phyloP scores from a whole-genome alignment of 2,113 vertebrate genomes.

The Ceyx margarethae region DNA sequence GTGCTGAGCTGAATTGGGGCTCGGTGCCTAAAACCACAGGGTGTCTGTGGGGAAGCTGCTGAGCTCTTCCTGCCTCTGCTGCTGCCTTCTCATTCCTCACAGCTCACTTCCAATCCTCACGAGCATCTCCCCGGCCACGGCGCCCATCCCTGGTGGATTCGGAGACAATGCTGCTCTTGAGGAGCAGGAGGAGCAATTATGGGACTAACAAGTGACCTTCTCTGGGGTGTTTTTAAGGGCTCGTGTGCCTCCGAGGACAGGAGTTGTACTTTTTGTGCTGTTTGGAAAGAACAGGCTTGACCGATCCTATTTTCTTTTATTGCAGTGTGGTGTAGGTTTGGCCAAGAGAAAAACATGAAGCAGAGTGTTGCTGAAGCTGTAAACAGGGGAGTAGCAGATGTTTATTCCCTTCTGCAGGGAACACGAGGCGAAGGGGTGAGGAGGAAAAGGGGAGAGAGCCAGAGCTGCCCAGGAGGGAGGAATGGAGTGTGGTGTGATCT shows the following conservation, averaged over 20 bases:
- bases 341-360: neutral
- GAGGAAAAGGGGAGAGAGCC: neutral
- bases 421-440: neutral
- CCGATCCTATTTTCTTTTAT: neutral
- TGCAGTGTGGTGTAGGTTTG: neutral
- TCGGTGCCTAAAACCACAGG: neutral
- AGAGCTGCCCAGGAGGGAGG: neutral
- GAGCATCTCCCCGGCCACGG: neutral
- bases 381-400: neutral
- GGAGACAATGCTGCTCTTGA: neutral
- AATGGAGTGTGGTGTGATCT: neutral
- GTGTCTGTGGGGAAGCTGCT: neutral
- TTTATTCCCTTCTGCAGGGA: neutral
- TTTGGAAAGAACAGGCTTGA: neutral
- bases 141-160: neutral
- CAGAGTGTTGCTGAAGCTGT: neutral
- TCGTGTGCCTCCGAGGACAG: neutral
- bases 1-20: neutral
- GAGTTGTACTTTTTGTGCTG: slow-evolving; percentile 8
- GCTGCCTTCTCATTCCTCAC: neutral
- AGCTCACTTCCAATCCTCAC: neutral
- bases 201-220: neutral
- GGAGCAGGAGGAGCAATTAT: neutral
- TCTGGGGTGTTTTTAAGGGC: neutral
- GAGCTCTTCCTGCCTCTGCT: neutral